Percentiles rank a stretch among this genome's conserved stretches.
Evolutionary conservation across 2,113 vertebrate species (phyloP).

Genomic region (Xenotilapia leptura): DNA sequence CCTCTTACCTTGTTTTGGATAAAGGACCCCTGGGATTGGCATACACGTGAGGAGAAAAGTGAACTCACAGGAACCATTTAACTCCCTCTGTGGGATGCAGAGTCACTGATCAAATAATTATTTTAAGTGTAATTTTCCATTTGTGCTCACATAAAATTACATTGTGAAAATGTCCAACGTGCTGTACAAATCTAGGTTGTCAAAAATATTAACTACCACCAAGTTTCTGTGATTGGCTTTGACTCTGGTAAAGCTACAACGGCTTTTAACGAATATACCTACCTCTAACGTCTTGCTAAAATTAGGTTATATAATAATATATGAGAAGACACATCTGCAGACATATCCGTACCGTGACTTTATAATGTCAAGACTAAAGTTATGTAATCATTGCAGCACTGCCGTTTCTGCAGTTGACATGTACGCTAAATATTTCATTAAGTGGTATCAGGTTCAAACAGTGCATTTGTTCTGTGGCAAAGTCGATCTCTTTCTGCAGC

Average conservation of each 20-base stretch:
- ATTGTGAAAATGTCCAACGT: neutral
- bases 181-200: neutral
- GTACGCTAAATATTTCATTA: slow-evolving; percentile 2
- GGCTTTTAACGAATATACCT: neutral
- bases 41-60: neutral
- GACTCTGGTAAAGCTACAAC: neutral
- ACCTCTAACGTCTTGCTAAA: neutral
- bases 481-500: neutral
- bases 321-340: neutral
- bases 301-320: neutral
- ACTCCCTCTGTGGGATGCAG: neutral
- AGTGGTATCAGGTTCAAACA: neutral
- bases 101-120: neutral
- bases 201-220: neutral
- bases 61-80: neutral
- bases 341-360: neutral
- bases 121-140: neutral
- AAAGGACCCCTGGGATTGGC: slow-evolving; percentile 41
- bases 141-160: neutral
- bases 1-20: slow-evolving; percentile 57
- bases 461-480: neutral
- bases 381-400: neutral
- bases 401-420: neutral
- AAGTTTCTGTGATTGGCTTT: neutral
- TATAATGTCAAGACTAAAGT: neutral